A percentile compares a stretch with the other conserved stretches of the same genome.
These are phyloP conservation scores for Pterostichus madidus DNA, from an alignment of 2,888 invertebrate genomes.

Conservation along the genomic window DNA sequence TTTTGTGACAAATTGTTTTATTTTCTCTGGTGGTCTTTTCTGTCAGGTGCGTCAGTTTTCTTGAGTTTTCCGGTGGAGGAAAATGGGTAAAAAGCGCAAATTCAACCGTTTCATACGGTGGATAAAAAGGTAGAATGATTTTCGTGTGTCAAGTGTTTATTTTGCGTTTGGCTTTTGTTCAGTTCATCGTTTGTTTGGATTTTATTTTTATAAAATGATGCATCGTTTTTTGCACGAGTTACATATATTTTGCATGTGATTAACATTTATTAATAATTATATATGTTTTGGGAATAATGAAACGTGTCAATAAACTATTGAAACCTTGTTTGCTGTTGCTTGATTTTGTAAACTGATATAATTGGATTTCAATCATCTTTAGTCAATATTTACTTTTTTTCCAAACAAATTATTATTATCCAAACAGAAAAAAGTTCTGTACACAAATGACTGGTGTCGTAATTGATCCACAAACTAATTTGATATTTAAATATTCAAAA, in stretches of 20 bases:
- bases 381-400: not conserved
- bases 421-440: not conserved
- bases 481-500: not conserved
- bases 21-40: not conserved
- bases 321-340: not conserved
- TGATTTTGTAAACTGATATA: conserved; percentile 25
- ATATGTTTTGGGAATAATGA: conserved; percentile 8
- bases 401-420: conserved; percentile 6
- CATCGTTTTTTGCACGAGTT: conserved; percentile 39
- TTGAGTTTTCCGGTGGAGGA: conserved; percentile 3
- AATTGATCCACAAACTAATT: too few species aligned
- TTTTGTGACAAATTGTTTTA: not conserved
- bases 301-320: conserved; percentile 10
- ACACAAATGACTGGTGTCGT: too few species aligned
- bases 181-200: conserved; percentile 21
- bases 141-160: conserved; percentile 49
- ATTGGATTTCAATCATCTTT: conserved; percentile 20
- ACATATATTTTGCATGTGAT: conserved; percentile 33
- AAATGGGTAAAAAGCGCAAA: conserved; percentile 75
- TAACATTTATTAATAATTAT: conserved; percentile 15
- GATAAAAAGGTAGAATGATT: conserved; percentile 75
- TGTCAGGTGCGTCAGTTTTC: not conserved
- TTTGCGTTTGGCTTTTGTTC: conserved; percentile 54
- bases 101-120: conserved; percentile 76
- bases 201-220: conserved; percentile 48